Conservation (phyloP, 2,797 vertebrate genomes). For the Scolopax rusticola region DNA sequence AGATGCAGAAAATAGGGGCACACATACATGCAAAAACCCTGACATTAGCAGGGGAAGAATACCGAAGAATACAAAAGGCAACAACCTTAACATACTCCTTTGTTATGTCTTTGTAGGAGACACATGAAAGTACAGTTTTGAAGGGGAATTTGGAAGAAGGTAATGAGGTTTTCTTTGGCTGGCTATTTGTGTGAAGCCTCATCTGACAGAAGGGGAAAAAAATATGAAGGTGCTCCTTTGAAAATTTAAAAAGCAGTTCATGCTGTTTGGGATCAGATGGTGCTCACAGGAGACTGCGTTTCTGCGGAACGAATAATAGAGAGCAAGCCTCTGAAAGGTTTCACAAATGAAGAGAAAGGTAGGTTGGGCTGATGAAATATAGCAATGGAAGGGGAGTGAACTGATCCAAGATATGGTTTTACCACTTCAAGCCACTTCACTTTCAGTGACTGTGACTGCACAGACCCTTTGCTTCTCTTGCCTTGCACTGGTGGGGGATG, state of each 20-base stretch:
- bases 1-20: background rate
- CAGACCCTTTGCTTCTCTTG: background rate
- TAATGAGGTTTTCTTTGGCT: background rate
- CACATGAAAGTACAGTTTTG: background rate
- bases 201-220: background rate
- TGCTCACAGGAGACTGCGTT: background rate
- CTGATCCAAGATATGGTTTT: background rate
- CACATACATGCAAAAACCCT: background rate
- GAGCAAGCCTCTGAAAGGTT: background rate
- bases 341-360: background rate
- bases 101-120: background rate
- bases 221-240: background rate
- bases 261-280: background rate
- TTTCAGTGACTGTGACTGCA: background rate
- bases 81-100: background rate
- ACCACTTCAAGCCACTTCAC: background rate
- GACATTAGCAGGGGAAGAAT: background rate
- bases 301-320: background rate
- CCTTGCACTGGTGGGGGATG: background rate
- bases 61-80: background rate
- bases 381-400: background rate
- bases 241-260: background rate
- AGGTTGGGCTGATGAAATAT: background rate
- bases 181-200: background rate
- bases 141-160: constrained; percentile 1